Evolutionary conservation across 2,113 vertebrate species (phyloP).

Genomic region (Glaucomys volans): DNA sequence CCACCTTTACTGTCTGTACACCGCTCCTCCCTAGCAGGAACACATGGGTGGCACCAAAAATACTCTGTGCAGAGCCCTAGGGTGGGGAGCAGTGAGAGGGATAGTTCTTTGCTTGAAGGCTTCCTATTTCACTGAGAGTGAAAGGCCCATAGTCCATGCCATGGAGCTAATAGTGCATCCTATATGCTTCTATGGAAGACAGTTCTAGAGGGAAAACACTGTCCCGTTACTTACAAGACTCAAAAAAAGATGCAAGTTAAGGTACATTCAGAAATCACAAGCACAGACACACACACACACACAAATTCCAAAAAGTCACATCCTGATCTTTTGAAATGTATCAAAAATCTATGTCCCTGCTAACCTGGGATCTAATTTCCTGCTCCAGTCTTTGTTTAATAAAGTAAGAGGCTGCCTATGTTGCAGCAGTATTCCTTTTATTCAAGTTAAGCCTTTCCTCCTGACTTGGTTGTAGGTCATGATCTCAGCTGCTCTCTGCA

Average conservation of each 20-base stretch:
- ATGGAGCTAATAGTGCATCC: not conserved
- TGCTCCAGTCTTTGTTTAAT: constrained; percentile 50
- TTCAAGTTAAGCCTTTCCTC: constrained; percentile 45
- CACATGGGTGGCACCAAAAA: no score
- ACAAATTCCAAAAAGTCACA: not conserved
- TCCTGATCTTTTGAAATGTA: constrained; percentile 26
- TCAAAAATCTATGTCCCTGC: not conserved
- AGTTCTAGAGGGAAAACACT: not conserved
- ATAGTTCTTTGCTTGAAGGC: not conserved
- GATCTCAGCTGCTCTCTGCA: constrained; percentile 52
- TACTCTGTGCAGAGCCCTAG: not conserved
- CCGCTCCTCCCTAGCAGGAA: not conserved
- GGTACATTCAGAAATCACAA: not conserved
- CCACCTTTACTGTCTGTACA: not conserved
- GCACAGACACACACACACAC: no score
- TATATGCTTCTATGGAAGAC: not conserved
- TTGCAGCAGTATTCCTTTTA: constrained; percentile 31
- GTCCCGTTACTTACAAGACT: not conserved
- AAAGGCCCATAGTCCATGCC: not conserved
- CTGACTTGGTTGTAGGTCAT: constrained; percentile 68
- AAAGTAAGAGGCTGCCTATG: constrained; percentile 29
- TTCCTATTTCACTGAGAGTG: not conserved
- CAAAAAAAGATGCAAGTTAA: not conserved
- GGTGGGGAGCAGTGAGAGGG: no score
- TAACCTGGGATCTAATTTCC: constrained; percentile 58